Evolutionary conservation across 1,140 invertebrate genomes (phyloP), one percentile per base, ranked within the genome.

Genomic region (Bombus sylvicola): DNA sequence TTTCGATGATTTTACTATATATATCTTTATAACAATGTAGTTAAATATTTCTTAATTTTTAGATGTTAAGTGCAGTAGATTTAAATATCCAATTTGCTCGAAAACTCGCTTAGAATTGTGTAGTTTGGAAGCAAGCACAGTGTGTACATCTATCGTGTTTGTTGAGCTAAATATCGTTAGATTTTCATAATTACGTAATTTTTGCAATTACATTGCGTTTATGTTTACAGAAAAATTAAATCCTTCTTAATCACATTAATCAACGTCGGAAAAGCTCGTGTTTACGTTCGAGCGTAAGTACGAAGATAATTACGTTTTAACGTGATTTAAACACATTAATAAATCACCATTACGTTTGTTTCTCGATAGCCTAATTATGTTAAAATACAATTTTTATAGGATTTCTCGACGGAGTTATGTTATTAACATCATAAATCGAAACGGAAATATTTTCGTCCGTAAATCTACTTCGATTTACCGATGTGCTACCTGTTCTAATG

Each of bases 151-250:
- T 47, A 64, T 80, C 1, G 57, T 39, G 47, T 66, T 64, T 25
- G 41, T 41, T 34, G 15, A 68, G 34, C 53, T 66, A 22, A 15
- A 39, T 10, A 28, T 72, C 34, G 28, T 64, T 28, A 68, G 6
- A 72, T 80, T 13, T 39, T 53, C 12, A 47, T 18, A n/a, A 83
- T 83, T 71, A 43, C 37, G 47, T 28, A 39, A 79, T 71, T 78
- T 72, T 62, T 39, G 18, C 18, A 18, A 79, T 25, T 34, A 43
- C 13, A 1, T 34, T 28, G 10, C 4, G 4, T 22, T 13, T 34
- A 28, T 28, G n/a, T 47, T 41, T 22, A n/a, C 28, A 10, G 3
- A 37, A 6, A 43, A 57, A 71, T 59, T 59, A 64, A 31, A 62
- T 34, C 5, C 39, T 37, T 59, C 31, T 71, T 28, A 41, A 22